Base-by-base conservation (phyloP, 2,888 invertebrate genomes). In the Pterobdella sp. region DNA sequence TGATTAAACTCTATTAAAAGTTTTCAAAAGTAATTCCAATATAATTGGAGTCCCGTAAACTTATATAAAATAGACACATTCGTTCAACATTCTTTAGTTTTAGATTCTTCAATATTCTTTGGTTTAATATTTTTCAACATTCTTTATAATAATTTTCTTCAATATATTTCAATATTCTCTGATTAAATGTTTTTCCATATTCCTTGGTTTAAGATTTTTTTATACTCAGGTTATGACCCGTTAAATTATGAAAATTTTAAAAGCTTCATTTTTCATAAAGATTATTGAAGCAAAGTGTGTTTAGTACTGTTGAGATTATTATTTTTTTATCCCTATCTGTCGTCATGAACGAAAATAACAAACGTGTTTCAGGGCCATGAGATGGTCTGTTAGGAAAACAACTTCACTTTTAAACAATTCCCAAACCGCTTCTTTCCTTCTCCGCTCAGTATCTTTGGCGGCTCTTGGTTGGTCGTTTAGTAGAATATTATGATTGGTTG, bases 341-440 rank as follows among this genome's bases (percentile, higher is more conserved):
- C 14, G n/a, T n/a, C n/a, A n/a, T n/a, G n/a, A n/a, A n/a, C n/a
- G n/a, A 49, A 18, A 14, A 49, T 18, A 37, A 76, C 86, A 84
- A 79, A 87, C 87, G 79, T 87, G 87, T 82, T 87, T 87, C 36
- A 88, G 83, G 29, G 87, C 88, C 85, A 88, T 87, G 36, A 88
- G 83, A 80, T 88, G 88, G 76, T 87, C 86, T 73, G 87, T 85
- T 36, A 88, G 85, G 80, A 88, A 88, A 75, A 87, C 86, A 78
- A 87, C 85, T 80, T 88, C 88, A 75, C 86, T 86, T 80, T 87
- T 87, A 80, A 88, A 88, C 10, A 88, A 82, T 80, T 88, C 88
- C 88, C 88, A 88, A 26, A 88, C 85, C 7, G 87, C 87, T 79
- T 88, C 87, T 63, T 86, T 79, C 77, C 83, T 81, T 80, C 82